Base-by-base conservation (phyloP, 2,797 vertebrate species). In the Allobates femoralis region DNA sequence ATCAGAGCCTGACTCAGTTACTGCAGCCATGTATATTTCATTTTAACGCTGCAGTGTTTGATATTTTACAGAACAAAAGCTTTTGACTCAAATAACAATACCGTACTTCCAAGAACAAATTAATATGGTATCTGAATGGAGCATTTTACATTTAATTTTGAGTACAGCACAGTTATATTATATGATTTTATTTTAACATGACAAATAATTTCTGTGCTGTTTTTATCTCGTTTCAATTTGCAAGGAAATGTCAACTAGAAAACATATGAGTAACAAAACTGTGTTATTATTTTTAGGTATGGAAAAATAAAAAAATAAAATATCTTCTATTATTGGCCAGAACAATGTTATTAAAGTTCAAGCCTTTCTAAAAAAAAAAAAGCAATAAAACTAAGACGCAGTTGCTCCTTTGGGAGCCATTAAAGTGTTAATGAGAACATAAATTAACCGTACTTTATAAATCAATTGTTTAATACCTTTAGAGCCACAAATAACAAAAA, bases 391-490 rank as follows among this genome's bases (percentile, higher is more conserved):
- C 46, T 34, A 67, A 73, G 60, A 26, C 77, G 84, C 77, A 76
- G 58, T 56, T 76, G 56, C 41, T 80, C 83, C 21, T 76, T 37
- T 76, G 86, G 86, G 86, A 88, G 56, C 50, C 46, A 88, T 81
- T 62, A 34, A 30, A 69, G 83, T 53, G 75, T 88, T 88, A 88
- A 88, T 85, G 60, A 87, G 86, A 84, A 84, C 82, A 87, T 87
- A 84, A 88, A 85, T 85, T 88, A 85, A 76, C 67, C 46, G 80
- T 85, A 79, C 67, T 88, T 88, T 81, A 74, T 81, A 88, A 81
- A 88, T 85, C 86, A 81, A 80, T 88, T 76, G 58, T 23, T 75
- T 81, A 80, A 85, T 60, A 88, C 83, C 83, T 81, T 85, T 55
- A 85, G 58, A 58, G 50, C 56, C 34, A 30, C 23, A 85, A 85